A percentile compares a stretch with the other conserved stretches of the same genome.
These are phyloP conservation scores for Sipha maydis DNA, from an alignment of 2,888 invertebrate species.

Conservation along the genomic window DNA sequence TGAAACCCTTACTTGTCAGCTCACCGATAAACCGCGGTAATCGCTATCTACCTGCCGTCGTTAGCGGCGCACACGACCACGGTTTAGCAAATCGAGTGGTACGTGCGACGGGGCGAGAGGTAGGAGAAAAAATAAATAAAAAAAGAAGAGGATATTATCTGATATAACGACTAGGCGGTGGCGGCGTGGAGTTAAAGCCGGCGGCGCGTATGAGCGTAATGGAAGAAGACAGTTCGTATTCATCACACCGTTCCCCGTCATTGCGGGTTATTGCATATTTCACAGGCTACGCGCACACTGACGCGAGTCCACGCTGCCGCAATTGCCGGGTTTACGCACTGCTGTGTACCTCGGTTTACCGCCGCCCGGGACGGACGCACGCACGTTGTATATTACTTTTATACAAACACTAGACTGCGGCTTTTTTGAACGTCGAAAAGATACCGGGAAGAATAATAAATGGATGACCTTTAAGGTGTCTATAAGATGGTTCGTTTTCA, in stretches of 20 bases:
- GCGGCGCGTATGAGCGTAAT: constrained; percentile 3
- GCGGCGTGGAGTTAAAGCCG: background rate
- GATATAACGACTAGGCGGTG: background rate
- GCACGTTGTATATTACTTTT: no score
- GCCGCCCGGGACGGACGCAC: background rate
- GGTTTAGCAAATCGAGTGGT: background rate
- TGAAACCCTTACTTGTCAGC: background rate
- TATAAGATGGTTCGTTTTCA: no score
- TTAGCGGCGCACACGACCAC: background rate
- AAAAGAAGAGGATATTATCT: background rate
- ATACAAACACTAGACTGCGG: no score
- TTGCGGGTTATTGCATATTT: constrained; percentile 34
- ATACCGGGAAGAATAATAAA: no score
- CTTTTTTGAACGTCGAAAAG: no score
- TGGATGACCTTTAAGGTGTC: no score
- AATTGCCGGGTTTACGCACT: background rate
- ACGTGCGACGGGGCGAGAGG: background rate
- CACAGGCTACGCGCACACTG: background rate
- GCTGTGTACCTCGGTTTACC: background rate
- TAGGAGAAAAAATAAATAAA: background rate
- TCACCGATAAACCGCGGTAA: background rate
- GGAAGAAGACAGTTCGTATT: constrained; percentile 29
- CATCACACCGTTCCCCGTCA: constrained; percentile 3
- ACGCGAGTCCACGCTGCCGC: background rate
- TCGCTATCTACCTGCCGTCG: background rate